These are phyloP conservation scores for Drosophila sp. DNA, from an alignment of 1,140 invertebrate species.

Conservation along the genomic window DNA sequence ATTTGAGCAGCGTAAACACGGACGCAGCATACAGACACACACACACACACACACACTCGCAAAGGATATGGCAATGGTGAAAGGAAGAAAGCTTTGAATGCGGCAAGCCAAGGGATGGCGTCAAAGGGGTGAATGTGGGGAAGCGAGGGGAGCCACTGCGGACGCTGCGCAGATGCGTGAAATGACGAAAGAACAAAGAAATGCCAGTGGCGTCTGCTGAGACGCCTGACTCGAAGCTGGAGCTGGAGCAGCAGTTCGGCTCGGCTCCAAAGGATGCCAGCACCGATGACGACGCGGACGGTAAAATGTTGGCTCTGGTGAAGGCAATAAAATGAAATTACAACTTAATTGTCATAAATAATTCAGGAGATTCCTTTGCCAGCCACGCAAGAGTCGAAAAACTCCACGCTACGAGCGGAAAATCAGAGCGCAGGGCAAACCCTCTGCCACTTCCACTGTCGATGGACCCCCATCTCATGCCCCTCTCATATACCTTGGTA, in stretches of 20 bases:
- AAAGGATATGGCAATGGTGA: slow-evolving; percentile 33
- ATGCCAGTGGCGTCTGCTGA: slow-evolving; percentile 21
- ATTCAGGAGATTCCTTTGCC: slow-evolving; percentile 62
- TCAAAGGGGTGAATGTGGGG: slow-evolving; percentile 1
- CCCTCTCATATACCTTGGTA: background rate
- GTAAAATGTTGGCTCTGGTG: slow-evolving; percentile 63
- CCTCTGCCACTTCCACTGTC: background rate
- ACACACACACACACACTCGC: slow-evolving; percentile 13
- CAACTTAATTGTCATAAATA: slow-evolving; percentile 73
- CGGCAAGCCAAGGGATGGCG: background rate
- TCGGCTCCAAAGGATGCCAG: slow-evolving; percentile 16
- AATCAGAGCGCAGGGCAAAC: slow-evolving; percentile 47
- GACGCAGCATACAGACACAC: slow-evolving; percentile 19
- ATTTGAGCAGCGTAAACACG: slow-evolving; percentile 28
- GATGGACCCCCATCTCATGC: background rate
- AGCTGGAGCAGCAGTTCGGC: background rate
- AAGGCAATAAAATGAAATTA: slow-evolving; percentile 72
- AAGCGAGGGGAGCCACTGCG: slow-evolving; percentile 18
- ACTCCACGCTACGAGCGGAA: slow-evolving; percentile 35
- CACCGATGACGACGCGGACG: slow-evolving; percentile 29
- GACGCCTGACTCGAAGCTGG: slow-evolving; percentile 13
- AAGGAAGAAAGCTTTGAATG: slow-evolving; percentile 9
- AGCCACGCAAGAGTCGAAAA: slow-evolving; percentile 42
- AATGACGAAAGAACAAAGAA: slow-evolving; percentile 57
- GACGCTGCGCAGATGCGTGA: slow-evolving; percentile 60